Base-by-base conservation (phyloP, 2,113 vertebrate species). In the Polypterus senegalus region DNA sequence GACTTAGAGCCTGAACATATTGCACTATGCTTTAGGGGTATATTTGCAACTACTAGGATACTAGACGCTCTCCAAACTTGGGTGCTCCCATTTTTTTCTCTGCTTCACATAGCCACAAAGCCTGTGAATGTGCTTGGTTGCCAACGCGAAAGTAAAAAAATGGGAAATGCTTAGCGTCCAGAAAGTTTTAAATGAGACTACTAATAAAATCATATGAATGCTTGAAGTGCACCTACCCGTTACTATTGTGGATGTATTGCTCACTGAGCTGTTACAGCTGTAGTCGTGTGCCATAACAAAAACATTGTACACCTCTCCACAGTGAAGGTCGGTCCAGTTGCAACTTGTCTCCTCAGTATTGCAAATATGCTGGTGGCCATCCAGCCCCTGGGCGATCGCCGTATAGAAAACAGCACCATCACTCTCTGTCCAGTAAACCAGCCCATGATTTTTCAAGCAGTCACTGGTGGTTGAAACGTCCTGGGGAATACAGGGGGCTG, bases 401-500 rank as follows among this genome's bases (percentile, higher is more conserved):
- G 77, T 47, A 70, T 87, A 88, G 48, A 60, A 66, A 4, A 80
- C 75, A 0, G 83, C 76, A 0, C 82, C 79, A 1, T 82, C 78
- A 3, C 73, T 77, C 4, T 3, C 1, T 1, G 65, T 67, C 85
- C 85, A 88, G 67, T 69, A 78, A 61, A 83, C 77, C 0, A 74
- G 61, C 45, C 76, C 82, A 46, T 74, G 5, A 3, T 27, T 76
- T 71, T 77, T 7, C 64, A 83, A 79, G 46, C 86, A 88, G 6
- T 66, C 60, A 2, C 66, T 63, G 3, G 64, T 74, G 55, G 69
- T 74, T 51, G 74, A 9, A 3, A 85, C 65, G 2, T 75, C 4
- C 11, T 8, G 2, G 0, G 87, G 83, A 4, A 75, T 9, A 57
- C 87, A 89, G 4, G 84, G 85, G 9, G 69, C 87, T 88, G 64